Percentiles rank a stretch among this genome's conserved stretches.
phyloP scores from a whole-genome alignment of 2,113 vertebrate species.

The Halichoeres trimaculatus region DNA sequence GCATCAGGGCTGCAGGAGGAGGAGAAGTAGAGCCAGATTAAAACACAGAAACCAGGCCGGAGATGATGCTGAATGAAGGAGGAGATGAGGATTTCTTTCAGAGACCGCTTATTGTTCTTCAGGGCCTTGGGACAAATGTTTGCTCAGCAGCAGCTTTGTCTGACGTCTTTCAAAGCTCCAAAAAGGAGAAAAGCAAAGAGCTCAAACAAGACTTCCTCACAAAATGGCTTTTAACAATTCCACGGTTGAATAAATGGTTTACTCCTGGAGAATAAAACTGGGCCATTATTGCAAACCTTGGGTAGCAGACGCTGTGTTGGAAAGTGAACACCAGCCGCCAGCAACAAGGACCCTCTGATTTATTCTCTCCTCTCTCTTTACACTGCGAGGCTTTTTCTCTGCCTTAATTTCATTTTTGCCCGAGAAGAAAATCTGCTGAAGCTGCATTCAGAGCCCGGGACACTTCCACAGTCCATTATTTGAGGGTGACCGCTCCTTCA shows the following conservation, averaged over 20 bases:
- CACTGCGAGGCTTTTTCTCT: background rate
- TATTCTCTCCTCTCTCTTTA: background rate
- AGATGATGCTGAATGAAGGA: no score
- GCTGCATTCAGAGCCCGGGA: conserved; percentile 1
- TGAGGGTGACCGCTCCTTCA: conserved; percentile 18
- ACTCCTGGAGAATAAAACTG: conserved; percentile 16
- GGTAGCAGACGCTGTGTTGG: background rate
- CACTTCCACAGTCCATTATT: conserved; percentile 31
- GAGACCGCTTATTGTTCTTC: no score
- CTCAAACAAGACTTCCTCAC: conserved; percentile 8
- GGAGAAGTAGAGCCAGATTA: background rate
- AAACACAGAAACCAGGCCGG: no score
- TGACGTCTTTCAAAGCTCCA: background rate
- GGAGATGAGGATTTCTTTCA: no score
- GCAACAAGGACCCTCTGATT: background rate
- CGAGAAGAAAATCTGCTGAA: conserved; percentile 34
- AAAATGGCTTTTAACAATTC: conserved; percentile 6
- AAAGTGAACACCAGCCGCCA: background rate
- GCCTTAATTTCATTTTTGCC: background rate
- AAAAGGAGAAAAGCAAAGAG: conserved; percentile 23
- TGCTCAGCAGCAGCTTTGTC: no score
- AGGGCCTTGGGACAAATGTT: background rate
- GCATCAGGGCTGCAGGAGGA: conserved; percentile 79
- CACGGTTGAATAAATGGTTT: conserved; percentile 16
- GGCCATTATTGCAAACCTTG: background rate